A percentile compares a stretch with the other conserved stretches of the same genome.
Evolutionary conservation across 2,113 vertebrate species (phyloP).

Genomic region (Ptyas mucosa): DNA sequence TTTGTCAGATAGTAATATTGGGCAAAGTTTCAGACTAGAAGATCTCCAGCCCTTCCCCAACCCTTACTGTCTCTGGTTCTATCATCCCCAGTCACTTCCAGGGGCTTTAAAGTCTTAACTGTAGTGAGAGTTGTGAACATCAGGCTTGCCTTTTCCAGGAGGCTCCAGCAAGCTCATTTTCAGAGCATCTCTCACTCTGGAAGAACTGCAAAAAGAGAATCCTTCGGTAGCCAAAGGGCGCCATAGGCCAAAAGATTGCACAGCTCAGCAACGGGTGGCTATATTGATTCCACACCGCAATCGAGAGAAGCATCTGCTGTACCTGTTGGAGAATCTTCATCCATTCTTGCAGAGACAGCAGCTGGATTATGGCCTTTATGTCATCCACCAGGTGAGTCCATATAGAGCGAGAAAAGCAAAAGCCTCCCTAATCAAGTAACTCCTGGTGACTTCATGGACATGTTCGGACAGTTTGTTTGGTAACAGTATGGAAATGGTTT

Average conservation of each 20-base stretch:
- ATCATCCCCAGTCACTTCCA: not conserved
- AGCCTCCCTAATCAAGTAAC: not conserved
- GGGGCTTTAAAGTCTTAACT: not conserved
- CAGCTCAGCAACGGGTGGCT: slow-evolving; percentile 81
- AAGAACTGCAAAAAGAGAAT: slow-evolving; percentile 79
- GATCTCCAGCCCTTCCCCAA: not conserved
- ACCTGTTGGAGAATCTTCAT: slow-evolving; percentile 88
- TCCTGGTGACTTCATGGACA: not conserved
- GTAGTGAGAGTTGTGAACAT: not conserved
- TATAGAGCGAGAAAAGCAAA: not conserved
- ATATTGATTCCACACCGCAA: slow-evolving; percentile 89
- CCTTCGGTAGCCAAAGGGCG: slow-evolving; percentile 71
- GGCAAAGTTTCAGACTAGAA: not conserved
- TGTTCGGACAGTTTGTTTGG: not conserved
- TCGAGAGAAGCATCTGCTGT: slow-evolving; percentile 88
- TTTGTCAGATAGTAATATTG: not conserved
- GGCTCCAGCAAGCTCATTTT: slow-evolving; percentile 79
- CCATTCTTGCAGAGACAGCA: slow-evolving; percentile 95
- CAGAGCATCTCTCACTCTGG: slow-evolving; percentile 74
- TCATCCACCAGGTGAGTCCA: slow-evolving; percentile 89
- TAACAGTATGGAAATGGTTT: not conserved
- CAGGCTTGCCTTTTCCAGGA: slow-evolving; percentile 63
- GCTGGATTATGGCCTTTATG: slow-evolving; percentile 87
- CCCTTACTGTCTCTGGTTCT: not conserved
- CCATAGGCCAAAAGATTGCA: slow-evolving; percentile 77